Evolutionary conservation across 2,888 invertebrate genomes (phyloP).

Genomic region (Fabriciana adippe): DNA sequence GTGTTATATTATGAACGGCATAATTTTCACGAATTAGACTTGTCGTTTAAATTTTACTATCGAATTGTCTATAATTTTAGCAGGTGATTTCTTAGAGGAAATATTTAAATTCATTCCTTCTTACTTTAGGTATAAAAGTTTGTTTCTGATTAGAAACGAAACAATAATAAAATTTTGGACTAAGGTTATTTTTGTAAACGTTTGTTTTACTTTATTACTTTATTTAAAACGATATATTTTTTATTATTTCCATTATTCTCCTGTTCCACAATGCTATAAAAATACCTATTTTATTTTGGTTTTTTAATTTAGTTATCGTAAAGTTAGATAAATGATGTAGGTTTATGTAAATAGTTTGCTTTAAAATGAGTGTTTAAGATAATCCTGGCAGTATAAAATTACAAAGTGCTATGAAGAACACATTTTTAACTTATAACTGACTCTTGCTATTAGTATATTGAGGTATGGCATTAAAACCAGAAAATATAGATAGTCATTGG

Average conservation of each 20-base stretch:
- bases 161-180: slow-evolving; percentile 46
- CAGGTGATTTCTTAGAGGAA: slow-evolving; percentile 56
- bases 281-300: slow-evolving; percentile 50
- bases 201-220: slow-evolving; percentile 48
- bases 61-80: slow-evolving; percentile 39
- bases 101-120: slow-evolving; percentile 72
- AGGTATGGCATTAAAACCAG: background rate
- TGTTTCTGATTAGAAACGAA: slow-evolving; percentile 33
- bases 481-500: background rate
- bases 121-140: slow-evolving; percentile 59
- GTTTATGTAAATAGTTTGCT: slow-evolving; percentile 75
- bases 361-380: slow-evolving; percentile 48
- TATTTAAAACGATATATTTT: slow-evolving; percentile 58
- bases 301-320: slow-evolving; percentile 56
- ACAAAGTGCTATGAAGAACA: slow-evolving; percentile 39
- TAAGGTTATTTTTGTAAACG: slow-evolving; percentile 47
- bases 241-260: slow-evolving; percentile 55
- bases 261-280: slow-evolving; percentile 49
- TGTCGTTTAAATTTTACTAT: slow-evolving; percentile 42
- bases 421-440: background rate
- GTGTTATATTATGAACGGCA: slow-evolving; percentile 31
- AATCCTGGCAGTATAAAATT: slow-evolving; percentile 52
- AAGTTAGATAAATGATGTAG: slow-evolving; percentile 60
- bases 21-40: slow-evolving; percentile 42
- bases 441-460: background rate